Conservation (phyloP, 1,140 invertebrate species). For the Aphelenchoides fujianensis region DNA sequence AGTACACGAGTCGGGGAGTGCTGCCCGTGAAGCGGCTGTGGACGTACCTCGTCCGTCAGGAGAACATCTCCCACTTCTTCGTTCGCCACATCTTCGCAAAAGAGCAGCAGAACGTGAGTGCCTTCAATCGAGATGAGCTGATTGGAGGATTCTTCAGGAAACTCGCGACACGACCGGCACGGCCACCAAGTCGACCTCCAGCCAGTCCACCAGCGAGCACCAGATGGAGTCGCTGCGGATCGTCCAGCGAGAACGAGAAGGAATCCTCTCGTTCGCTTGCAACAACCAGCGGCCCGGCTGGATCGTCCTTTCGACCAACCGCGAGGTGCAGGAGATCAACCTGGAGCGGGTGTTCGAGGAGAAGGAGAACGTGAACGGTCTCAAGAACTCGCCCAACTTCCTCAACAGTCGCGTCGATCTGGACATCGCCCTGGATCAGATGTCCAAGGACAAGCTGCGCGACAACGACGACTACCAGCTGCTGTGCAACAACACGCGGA, state of each 20-base stretch:
- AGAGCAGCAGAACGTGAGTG: conserved; percentile 64
- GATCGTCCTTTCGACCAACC: conserved; percentile 84
- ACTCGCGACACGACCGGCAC: conserved; percentile 17
- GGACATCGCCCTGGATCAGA: conserved; percentile 48
- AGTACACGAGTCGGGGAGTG: conserved; percentile 66
- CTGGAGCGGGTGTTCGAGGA: conserved; percentile 73
- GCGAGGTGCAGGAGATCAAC: conserved; percentile 96
- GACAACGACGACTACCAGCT: conserved; percentile 62
- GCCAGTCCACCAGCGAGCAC: not conserved
- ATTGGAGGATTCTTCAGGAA: conserved; percentile 25
- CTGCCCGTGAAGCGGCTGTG: conserved; percentile 74
- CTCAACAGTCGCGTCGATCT: conserved; percentile 53
- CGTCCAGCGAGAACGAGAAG: conserved; percentile 97
- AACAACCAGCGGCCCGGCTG: conserved; percentile 82
- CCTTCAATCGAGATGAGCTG: not conserved
- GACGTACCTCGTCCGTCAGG: conserved; percentile 87
- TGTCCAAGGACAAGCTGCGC: conserved; percentile 46
- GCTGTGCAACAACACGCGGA: conserved; percentile 30
- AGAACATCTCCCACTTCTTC: conserved; percentile 87
- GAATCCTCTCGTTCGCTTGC: conserved; percentile 91
- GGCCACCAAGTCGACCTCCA: conserved; percentile 28
- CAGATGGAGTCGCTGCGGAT: conserved; percentile 74
- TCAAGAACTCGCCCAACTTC: conserved; percentile 31
- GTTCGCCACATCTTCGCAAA: conserved; percentile 89
- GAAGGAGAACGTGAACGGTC: conserved; percentile 36